Percentiles rank a stretch among this genome's conserved stretches.
These are phyloP conservation scores for Danio albolineatus DNA, from an alignment of 2,797 vertebrate species.

Conservation along the genomic window DNA sequence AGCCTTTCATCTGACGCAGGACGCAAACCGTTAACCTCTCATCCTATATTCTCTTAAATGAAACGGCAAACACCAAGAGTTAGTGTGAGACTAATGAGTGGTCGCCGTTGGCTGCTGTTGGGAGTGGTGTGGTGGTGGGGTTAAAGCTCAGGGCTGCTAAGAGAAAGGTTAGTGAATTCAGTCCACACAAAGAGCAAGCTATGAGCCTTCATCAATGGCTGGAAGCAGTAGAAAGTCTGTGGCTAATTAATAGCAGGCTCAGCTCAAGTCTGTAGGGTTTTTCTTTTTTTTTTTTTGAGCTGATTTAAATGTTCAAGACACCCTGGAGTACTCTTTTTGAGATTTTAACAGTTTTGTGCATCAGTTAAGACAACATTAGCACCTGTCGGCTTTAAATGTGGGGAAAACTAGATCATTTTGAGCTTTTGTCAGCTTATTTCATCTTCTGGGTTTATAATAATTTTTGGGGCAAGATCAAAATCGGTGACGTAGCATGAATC, in stretches of 20 bases:
- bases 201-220: background rate
- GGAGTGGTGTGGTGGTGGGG: background rate
- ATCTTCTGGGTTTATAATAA: no score
- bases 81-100: slow-evolving; percentile 5
- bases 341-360: no score
- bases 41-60: slow-evolving; percentile 43
- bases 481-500: no score
- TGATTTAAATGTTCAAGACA: no score
- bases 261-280: background rate
- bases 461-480: no score
- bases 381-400: no score
- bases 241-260: background rate
- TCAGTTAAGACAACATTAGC: no score
- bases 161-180: background rate
- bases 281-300: background rate
- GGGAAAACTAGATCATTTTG: no score
- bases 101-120: background rate
- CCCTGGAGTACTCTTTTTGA: no score
- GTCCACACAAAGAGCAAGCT: background rate
- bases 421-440: no score
- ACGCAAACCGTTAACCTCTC: slow-evolving; percentile 36
- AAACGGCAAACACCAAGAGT: slow-evolving; percentile 32
- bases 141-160: slow-evolving; percentile 7
- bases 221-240: background rate
- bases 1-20: slow-evolving; percentile 51